Base-by-base conservation (phyloP, 1,140 invertebrate species). In the Andrena cerasifolii region DNA sequence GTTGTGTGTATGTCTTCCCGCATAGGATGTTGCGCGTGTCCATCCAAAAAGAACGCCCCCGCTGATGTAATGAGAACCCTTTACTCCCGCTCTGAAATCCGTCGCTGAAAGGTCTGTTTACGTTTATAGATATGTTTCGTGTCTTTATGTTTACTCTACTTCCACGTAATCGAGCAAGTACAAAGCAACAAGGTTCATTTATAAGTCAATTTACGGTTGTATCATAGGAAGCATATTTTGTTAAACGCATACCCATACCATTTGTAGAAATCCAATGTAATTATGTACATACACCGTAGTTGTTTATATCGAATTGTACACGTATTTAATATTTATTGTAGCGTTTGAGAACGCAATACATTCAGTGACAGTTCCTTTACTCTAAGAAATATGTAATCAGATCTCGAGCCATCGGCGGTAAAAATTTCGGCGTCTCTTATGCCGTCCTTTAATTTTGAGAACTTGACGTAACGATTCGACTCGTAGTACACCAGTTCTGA, bases 251-350 rank as follows among this genome's bases (percentile, higher is more conserved):
- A 61, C 53, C 45, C 28, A 36, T 68, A 58, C 33, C 56, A 63
- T 68, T 24, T 43, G 16, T 24, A 31, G 3, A 67, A 61, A 14
- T 77, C 53, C 18, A 5, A 16, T 78, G 61, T 84, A 78, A 78
- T 67, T 85, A 78, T 85, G 82, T 85, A 85, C 24, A 85, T 85
- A 85, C n/a, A n/a, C n/a, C n/a, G 31, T 79, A 82, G 47, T 3
- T 78, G 78, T 56, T 85, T 51, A 47, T 78, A 72, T 49, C 58
- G 67, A 79, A 24, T 33, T 68, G 31, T 80, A 80, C 16, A 21
- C 65, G n/a, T 85, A 85, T 84, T 84, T 85, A 84, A 80, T 84
- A 85, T 85, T 85, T 85, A 85, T 85, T 84, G 3, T 66, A 53
- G 21, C 28, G 51, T 65, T 65, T 1, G 24, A n/a, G 54, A 79